A percentile compares a stretch with the other conserved stretches of the same genome.
These are phyloP conservation scores for Coelogynopora nodosa DNA, from an alignment of 2,888 invertebrate species.

Conservation along the genomic window DNA sequence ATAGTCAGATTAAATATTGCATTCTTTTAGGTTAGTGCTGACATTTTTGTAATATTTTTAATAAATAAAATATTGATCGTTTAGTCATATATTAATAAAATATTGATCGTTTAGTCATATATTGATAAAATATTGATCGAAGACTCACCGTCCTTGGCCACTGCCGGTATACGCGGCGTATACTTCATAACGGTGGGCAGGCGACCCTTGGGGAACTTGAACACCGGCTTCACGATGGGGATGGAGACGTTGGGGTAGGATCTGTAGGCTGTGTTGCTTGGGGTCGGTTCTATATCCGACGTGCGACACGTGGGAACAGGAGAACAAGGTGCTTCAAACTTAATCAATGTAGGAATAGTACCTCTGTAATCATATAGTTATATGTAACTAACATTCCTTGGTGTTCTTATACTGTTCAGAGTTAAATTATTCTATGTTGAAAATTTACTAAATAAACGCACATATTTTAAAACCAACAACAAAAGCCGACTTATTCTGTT, in stretches of 20 bases:
- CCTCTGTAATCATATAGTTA: too few species aligned
- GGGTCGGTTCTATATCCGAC: neutral
- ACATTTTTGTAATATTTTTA: neutral
- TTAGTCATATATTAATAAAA: too few species aligned
- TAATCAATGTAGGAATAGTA: neutral
- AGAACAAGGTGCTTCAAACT: neutral
- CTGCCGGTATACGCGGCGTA: neutral
- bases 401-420: too few species aligned
- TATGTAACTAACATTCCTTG: too few species aligned
- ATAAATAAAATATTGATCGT: neutral
- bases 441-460: too few species aligned
- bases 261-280: neutral
- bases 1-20: too few species aligned
- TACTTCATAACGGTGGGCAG: conserved; percentile 16
- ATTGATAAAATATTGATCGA: neutral
- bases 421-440: too few species aligned
- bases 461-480: too few species aligned
- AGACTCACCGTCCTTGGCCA: neutral
- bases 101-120: too few species aligned
- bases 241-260: neutral
- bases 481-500: too few species aligned
- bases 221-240: neutral
- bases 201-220: neutral
- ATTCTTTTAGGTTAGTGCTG: too few species aligned
- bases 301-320: neutral